Percentiles rank a stretch among this genome's conserved stretches.
Conservation (phyloP, 2,797 vertebrate species). For the Coluber constrictor region DNA sequence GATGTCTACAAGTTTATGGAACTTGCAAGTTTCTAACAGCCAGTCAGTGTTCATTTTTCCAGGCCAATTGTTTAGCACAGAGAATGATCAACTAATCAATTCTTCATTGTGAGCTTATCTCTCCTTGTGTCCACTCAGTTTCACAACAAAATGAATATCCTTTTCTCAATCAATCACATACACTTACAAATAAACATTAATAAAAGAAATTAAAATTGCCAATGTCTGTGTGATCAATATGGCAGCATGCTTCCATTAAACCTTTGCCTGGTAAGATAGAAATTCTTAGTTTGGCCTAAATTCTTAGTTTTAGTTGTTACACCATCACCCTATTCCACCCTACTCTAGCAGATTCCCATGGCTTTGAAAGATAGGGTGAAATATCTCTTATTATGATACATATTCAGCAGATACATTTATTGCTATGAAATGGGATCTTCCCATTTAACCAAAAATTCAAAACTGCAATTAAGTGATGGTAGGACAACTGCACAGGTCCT, state of each 20-base stretch:
- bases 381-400: background rate
- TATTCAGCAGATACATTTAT: background rate
- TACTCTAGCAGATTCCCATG: background rate
- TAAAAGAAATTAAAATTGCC: background rate
- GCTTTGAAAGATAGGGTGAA: background rate
- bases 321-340: background rate
- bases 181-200: background rate
- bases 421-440: background rate
- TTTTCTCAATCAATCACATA: background rate
- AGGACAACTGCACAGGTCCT: background rate
- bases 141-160: background rate
- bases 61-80: background rate
- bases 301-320: background rate
- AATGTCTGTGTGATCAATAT: background rate
- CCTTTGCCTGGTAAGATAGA: background rate
- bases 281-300: background rate
- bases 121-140: background rate
- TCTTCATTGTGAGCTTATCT: background rate
- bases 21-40: background rate
- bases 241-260: background rate
- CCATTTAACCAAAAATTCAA: background rate
- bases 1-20: background rate
- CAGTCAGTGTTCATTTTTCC: background rate
- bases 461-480: background rate
- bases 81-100: background rate